phyloP scores from a whole-genome alignment of 2,888 invertebrate species.

The Sphaeridia pumilis region DNA sequence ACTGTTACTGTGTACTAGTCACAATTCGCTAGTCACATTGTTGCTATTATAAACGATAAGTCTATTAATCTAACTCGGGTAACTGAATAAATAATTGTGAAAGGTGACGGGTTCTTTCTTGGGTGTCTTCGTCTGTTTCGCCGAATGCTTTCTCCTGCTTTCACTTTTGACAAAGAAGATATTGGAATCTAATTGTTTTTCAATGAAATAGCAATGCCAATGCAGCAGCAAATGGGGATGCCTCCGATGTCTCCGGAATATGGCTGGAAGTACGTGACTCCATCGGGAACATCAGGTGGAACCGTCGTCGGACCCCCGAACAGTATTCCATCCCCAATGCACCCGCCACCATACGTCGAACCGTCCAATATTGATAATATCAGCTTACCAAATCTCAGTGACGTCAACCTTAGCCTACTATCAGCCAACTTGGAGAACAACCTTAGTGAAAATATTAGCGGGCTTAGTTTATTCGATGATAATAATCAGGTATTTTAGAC shows the following conservation, averaged over 20 bases:
- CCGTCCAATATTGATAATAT: slow-evolving; percentile 19
- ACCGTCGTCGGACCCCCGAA: slow-evolving; percentile 6
- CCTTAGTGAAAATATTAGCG: slow-evolving; percentile 21
- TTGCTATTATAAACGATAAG: no score
- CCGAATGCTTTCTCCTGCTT: no score
- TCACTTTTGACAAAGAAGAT: no score
- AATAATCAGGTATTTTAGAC: slow-evolving; percentile 5
- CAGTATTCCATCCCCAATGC: neutral
- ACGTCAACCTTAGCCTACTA: slow-evolving; percentile 26
- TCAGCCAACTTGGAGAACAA: slow-evolving; percentile 16
- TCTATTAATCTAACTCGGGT: no score
- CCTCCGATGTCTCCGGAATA: neutral
- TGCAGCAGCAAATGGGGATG: neutral
- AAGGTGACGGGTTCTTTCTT: no score
- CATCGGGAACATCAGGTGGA: slow-evolving; percentile 11
- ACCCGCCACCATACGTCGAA: slow-evolving; percentile 1
- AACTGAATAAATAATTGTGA: no score
- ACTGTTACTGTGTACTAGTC: no score
- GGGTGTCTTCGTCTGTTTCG: no score
- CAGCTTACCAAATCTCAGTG: slow-evolving; percentile 25
- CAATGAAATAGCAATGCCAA: no score
- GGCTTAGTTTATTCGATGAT: slow-evolving; percentile 15
- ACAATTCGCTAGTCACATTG: no score
- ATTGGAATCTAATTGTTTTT: no score
- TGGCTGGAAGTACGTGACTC: neutral